Evolutionary conservation across 1,140 invertebrate species (phyloP).

Genomic region (Oedothorax gibbosus): DNA sequence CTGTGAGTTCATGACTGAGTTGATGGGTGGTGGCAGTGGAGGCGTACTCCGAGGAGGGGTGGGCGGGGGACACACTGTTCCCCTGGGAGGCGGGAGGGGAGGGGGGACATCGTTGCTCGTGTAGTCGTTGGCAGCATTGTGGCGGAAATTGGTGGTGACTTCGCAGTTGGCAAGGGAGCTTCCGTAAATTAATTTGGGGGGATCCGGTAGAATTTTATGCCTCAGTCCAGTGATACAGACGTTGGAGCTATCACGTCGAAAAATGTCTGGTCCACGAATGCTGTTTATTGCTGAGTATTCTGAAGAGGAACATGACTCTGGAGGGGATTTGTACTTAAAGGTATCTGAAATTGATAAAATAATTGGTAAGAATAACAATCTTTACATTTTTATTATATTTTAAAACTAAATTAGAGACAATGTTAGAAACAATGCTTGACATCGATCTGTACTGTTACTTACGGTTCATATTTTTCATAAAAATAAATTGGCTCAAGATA

Average conservation of each 20-base stretch:
- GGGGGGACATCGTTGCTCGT: conserved; percentile 68
- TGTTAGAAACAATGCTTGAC: too few species aligned
- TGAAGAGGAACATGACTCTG: conserved; percentile 26
- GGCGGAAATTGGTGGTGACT: conserved; percentile 66
- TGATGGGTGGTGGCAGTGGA: conserved; percentile 63
- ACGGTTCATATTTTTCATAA: too few species aligned
- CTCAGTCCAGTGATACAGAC: conserved; percentile 53
- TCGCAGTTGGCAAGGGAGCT: conserved; percentile 40
- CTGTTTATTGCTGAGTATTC: conserved; percentile 26
- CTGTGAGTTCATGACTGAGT: conserved; percentile 69
- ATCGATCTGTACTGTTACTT: too few species aligned
- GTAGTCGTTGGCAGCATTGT: conserved; percentile 75
- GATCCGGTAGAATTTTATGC: conserved; percentile 58
- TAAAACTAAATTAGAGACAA: too few species aligned
- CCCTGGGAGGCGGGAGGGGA: conserved; percentile 66
- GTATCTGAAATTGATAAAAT: conserved; percentile 30
- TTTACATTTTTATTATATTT: too few species aligned
- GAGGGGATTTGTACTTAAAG: conserved; percentile 52
- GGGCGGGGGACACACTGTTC: conserved; percentile 62
- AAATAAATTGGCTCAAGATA: too few species aligned
- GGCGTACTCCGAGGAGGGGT: conserved; percentile 63
- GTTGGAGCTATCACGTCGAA: conserved; percentile 79
- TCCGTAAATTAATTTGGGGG: conserved; percentile 58
- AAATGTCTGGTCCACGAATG: conserved; percentile 31
- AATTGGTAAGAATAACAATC: not conserved